Evolutionary conservation across 1,140 invertebrate species (phyloP).

Genomic region (Euura saliciscinereae): DNA sequence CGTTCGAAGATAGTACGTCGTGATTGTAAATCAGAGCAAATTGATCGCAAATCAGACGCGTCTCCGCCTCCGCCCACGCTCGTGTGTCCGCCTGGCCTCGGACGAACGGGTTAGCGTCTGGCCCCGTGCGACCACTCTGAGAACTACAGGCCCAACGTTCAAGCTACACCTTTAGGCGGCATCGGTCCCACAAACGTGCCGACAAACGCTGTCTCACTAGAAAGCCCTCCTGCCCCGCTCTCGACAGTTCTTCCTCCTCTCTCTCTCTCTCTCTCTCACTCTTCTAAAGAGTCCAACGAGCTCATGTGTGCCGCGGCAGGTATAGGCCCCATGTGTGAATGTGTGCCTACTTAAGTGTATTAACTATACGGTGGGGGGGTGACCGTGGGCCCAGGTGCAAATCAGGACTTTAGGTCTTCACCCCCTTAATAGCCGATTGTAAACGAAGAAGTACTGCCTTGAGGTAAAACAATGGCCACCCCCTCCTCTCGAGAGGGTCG

Average conservation of each 20-base stretch:
- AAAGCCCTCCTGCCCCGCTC: constrained; percentile 29
- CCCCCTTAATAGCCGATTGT: neutral
- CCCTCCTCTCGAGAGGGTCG: neutral
- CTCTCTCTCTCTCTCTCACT: constrained; percentile 25
- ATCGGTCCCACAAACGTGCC: constrained; percentile 53
- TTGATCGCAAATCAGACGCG: constrained; percentile 55
- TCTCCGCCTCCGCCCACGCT: constrained; percentile 40
- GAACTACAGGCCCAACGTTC: constrained; percentile 26
- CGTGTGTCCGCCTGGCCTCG: neutral
- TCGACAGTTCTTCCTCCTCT: constrained; percentile 20
- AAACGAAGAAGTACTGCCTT: neutral
- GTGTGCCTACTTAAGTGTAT: constrained; percentile 35
- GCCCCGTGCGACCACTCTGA: neutral
- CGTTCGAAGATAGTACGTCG: constrained; percentile 9
- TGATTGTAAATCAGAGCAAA: constrained; percentile 58
- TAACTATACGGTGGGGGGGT: constrained; percentile 19
- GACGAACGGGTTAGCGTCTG: constrained; percentile 10
- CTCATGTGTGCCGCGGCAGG: constrained; percentile 23
- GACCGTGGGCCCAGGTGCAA: constrained; percentile 32
- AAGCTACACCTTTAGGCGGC: constrained; percentile 46
- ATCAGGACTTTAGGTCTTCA: constrained; percentile 21
- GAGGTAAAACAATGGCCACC: neutral
- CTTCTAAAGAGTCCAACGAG: constrained; percentile 9
- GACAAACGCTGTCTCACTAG: constrained; percentile 55
- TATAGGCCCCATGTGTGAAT: constrained; percentile 26